Percentiles rank a stretch among this genome's conserved stretches.
Evolutionary conservation across 2,797 vertebrate genomes (phyloP).

Genomic region (Sebastes oblongus): DNA sequence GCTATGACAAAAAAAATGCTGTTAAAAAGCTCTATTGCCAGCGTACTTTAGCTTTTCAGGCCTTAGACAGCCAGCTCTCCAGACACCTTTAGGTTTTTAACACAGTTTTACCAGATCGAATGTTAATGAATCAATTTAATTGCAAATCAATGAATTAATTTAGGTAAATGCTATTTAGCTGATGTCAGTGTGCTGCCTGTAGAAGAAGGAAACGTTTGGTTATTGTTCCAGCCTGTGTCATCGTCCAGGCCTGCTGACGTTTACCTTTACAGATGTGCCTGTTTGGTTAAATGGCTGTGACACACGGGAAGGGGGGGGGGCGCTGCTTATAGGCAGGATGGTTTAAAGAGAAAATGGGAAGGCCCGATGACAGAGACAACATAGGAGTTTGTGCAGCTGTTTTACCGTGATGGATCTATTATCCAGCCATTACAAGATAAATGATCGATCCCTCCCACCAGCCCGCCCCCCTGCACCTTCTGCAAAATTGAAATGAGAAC

Average conservation of each 20-base stretch:
- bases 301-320: conserved; percentile 21
- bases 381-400: conserved; percentile 90
- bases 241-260: conserved; percentile 51
- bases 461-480: conserved; percentile 81
- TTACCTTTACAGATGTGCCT: conserved; percentile 66
- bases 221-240: conserved; percentile 34
- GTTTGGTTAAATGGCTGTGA: conserved; percentile 74
- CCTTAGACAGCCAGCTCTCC: neutral
- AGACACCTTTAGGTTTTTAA: neutral
- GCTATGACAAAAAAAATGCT: neutral
- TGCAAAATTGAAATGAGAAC: conserved; percentile 97
- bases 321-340: conserved; percentile 60
- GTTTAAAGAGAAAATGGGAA: conserved; percentile 72
- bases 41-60: neutral
- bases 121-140: conserved; percentile 14
- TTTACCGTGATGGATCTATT: conserved; percentile 99
- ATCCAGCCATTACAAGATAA: conserved; percentile 99
- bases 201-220: conserved; percentile 60
- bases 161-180: conserved; percentile 9
- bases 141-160: conserved; percentile 1
- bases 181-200: conserved; percentile 23
- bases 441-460: conserved; percentile 95
- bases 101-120: neutral
- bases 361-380: conserved; percentile 79
- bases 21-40: neutral